These are phyloP conservation scores for Dendroctonus ponderosae DNA, from an alignment of 1,140 invertebrate species.

Conservation along the genomic window DNA sequence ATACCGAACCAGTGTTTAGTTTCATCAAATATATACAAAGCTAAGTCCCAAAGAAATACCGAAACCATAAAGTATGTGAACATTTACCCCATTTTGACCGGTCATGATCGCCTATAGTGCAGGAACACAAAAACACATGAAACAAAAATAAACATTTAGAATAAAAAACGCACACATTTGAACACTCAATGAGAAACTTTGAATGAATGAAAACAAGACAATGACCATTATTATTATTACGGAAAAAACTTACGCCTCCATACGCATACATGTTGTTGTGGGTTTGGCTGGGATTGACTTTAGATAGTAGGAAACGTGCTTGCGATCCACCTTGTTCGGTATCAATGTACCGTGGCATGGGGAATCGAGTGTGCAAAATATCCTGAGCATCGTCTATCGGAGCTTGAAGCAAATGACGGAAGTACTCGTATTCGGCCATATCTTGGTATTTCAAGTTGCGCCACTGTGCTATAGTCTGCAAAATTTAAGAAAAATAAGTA, in stretches of 20 bases:
- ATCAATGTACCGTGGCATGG: conserved; percentile 98
- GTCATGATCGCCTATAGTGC: conserved; percentile 32
- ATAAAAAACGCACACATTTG: conserved; percentile 1
- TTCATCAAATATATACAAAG: too few relatives aligned
- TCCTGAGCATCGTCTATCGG: conserved; percentile 97
- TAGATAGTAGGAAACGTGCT: conserved; percentile 96
- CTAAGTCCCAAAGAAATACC: background rate
- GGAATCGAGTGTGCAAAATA: conserved; percentile 92
- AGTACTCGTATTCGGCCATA: conserved; percentile 95
- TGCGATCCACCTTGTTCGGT: conserved; percentile 97
- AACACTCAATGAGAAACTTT: conserved; percentile 1
- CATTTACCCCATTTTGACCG: conserved; percentile 33
- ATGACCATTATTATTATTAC: conserved; percentile 37
- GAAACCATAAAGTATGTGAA: conserved; percentile 30
- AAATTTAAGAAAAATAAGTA: conserved; percentile 29
- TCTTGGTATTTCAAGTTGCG: conserved; percentile 92
- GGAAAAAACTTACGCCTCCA: conserved; percentile 70
- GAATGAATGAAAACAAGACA: background rate
- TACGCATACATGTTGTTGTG: conserved; percentile 98
- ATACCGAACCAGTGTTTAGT: too few relatives aligned
- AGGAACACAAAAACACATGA: conserved; percentile 29
- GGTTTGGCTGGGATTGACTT: conserved; percentile 99
- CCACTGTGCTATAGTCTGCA: conserved; percentile 95
- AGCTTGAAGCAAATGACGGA: conserved; percentile 92
- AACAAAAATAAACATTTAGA: conserved; percentile 22